Evolutionary conservation across 2,888 invertebrate genomes (phyloP).

Genomic region (Aspidiotus destructor): DNA sequence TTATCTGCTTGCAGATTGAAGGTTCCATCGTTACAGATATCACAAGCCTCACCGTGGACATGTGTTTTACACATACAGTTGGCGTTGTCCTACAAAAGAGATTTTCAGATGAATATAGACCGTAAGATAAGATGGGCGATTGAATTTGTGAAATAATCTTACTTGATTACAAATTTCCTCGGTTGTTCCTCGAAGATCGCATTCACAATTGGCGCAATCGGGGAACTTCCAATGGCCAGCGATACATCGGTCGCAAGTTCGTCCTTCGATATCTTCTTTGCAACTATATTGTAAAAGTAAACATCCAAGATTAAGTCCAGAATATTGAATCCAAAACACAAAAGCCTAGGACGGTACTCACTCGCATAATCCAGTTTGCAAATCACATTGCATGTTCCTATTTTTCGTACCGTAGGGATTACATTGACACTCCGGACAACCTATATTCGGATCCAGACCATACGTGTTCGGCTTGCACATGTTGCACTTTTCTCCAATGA

Average conservation of each 20-base stretch:
- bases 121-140: neutral
- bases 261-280: constrained; percentile 73
- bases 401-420: constrained; percentile 67
- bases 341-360: constrained; percentile 43
- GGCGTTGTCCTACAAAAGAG: constrained; percentile 20
- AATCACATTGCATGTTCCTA: constrained; percentile 75
- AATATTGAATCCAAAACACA: too few relatives aligned
- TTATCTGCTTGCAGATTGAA: constrained; percentile 79
- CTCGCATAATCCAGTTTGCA: constrained; percentile 74
- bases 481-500: constrained; percentile 81
- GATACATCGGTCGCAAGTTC: constrained; percentile 78
- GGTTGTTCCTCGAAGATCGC: constrained; percentile 71
- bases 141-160: constrained; percentile 36
- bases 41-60: constrained; percentile 68
- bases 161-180: constrained; percentile 77
- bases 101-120: neutral
- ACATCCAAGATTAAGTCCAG: neutral
- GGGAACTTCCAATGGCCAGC: constrained; percentile 82
- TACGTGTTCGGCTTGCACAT: constrained; percentile 79
- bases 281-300: constrained; percentile 49
- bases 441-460: constrained; percentile 85
- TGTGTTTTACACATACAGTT: constrained; percentile 41
- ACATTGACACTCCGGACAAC: constrained; percentile 92
- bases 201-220: constrained; percentile 72
- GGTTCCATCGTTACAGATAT: constrained; percentile 75